Evolutionary conservation across 2,888 invertebrate genomes (phyloP), one percentile per base, ranked within the genome.

Genomic region (Dromius quadrimaculatus): DNA sequence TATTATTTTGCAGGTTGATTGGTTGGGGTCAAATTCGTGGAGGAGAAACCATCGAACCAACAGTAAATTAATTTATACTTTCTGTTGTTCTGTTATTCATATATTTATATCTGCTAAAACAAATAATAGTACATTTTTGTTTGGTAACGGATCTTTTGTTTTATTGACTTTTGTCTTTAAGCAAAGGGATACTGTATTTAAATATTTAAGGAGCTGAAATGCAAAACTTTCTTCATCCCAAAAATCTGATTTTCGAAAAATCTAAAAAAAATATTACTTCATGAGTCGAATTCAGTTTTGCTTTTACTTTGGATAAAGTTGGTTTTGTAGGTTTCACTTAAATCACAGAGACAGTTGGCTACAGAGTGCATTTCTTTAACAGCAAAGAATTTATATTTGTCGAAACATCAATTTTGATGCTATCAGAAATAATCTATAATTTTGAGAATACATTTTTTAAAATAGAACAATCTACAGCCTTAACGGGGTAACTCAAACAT

Each of bases 1-100:
- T 36, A 73, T 73, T 74, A 76, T 73, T 75, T 74, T 86, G 86
- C 22, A 92, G 93, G 83, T 90, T 99, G 81, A 99, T 99, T 82
- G 99, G 99, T 76, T 99, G 99, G 99, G 99, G 98, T 76, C 96
- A 98, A 84, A 99, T 99, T 84, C 91, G 96, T 83, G 94, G 97
- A 81, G 99, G 99, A 76, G 93, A 94, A 81, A 97, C 96, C 76
- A 97, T 99, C 79, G 93, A 94, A 79, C 97, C 98, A 13, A 77
- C 77, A 13, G 57, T 71, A 66, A 71, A 41, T 6, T 9, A 54
- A 28, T 38, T 57, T 23, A 63, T 43, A 5, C 72, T 41, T 57
- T 36, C 38, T 63, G 54, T 65, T 50, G 71, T 41, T 54, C 57
- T 63, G 41, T 68, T 59, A 36, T 59, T 47, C 11, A 17, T 47